Evolutionary conservation across 2,113 vertebrate genomes (phyloP), one percentile per base, ranked within the genome.

Genomic region (Engystomops pustulosus): DNA sequence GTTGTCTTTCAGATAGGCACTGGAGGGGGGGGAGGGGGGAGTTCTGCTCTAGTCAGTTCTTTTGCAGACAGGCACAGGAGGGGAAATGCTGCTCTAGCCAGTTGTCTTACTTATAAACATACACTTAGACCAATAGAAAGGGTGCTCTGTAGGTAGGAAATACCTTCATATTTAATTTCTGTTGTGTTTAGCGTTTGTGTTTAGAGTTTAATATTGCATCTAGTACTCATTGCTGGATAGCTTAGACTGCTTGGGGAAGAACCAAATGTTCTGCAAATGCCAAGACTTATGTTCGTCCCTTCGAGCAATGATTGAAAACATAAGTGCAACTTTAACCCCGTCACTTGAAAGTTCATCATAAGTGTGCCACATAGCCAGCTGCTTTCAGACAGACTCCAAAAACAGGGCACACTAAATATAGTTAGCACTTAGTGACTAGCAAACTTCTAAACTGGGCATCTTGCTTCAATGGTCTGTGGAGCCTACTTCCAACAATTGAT

Each of bases 351-450:
- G 62, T 36, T 67, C 62, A 36, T 18, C 15, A 67, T 30, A 67
- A 36, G 62, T 36, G 32, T 20, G 17, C 30, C n/a, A 25, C 69
- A 47, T 74, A 17, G 14, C 70, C 70, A 47, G 62, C 70, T 47
- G 38, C 38, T 23, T 23, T 23, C 69, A 45, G 18, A 25, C 36
- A 72, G 36, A 25, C 44, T 47, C 38, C 47, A 47, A 47, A 71
- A 30, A 47, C n/a, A 30, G 70, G 41, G 70, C 23, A 30, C 41
- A 27, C 70, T 17, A 47, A 67, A 67, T 67, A 67, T 67, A 67
- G 62, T 32, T 20, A 36, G 60, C 30, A 65, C 6, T n/a, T 47
- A 30, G 45, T 74, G 34, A 44, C 18, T 23, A 38, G 30, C 36
- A 41, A 70, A 70, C 18, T 70, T 20, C 68, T 14, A 70, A 70